Evolutionary conservation across 2,888 invertebrate genomes (phyloP).

Genomic region (Rotaria magnacalcarata): DNA sequence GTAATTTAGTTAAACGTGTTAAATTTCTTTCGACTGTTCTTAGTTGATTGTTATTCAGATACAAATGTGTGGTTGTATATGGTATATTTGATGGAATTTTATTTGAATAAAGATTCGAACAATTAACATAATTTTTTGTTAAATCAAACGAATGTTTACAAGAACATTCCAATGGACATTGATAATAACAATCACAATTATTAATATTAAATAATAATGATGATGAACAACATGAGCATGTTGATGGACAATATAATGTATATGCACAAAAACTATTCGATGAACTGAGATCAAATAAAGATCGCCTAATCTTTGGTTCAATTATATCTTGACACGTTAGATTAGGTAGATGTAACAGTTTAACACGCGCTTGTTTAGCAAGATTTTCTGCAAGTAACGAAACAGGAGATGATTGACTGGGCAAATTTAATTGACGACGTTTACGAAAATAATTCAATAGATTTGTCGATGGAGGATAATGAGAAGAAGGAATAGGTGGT

Average conservation of each 20-base stretch:
- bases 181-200: neutral
- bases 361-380: neutral
- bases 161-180: neutral
- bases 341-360: slow-evolving; percentile 19
- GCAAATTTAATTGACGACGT: neutral
- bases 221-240: slow-evolving; percentile 23
- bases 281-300: neutral
- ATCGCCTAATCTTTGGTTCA: neutral
- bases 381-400: neutral
- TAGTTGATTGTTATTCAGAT: slow-evolving; percentile 26
- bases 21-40: neutral
- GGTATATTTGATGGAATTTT: neutral
- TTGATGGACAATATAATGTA: neutral
- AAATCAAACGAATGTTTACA: slow-evolving; percentile 21
- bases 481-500: neutral
- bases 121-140: slow-evolving; percentile 2
- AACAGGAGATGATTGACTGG: neutral
- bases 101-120: neutral
- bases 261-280: slow-evolving; percentile 27
- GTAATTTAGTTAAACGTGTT: neutral
- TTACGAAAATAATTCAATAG: neutral
- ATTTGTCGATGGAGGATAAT: neutral
- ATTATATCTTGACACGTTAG: neutral
- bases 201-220: neutral
- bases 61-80: neutral